Evolutionary conservation across 2,888 invertebrate species (phyloP).

Genomic region (Leuctra nigra): DNA sequence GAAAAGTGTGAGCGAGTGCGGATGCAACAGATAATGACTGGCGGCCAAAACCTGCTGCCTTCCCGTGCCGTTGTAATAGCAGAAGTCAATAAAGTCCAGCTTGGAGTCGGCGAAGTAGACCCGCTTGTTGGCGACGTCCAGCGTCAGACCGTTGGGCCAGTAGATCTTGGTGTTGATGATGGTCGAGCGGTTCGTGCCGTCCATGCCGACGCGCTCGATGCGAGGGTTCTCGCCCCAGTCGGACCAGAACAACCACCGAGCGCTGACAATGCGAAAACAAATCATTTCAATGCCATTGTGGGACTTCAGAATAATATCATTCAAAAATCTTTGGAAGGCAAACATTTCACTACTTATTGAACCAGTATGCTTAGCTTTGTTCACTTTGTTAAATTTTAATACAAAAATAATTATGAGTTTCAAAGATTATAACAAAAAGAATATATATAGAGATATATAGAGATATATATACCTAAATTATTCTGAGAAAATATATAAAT

Average conservation of each 20-base stretch:
- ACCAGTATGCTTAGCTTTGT: no score
- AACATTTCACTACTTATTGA: no score
- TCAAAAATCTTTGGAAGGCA: no score
- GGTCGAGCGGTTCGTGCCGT: slow-evolving; percentile 75
- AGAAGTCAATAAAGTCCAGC: slow-evolving; percentile 95
- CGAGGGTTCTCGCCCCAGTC: slow-evolving; percentile 98
- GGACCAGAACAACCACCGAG: slow-evolving; percentile 93
- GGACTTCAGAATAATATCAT: no score
- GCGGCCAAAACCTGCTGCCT: slow-evolving; percentile 81
- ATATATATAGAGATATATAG: no score
- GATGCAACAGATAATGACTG: slow-evolving; percentile 89
- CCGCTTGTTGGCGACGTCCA: slow-evolving; percentile 87
- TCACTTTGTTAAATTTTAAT: no score
- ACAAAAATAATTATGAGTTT: no score
- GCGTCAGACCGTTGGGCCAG: slow-evolving; percentile 97
- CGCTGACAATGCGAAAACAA: slow-evolving; percentile 36
- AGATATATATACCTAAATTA: no score
- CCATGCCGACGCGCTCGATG: slow-evolving; percentile 94
- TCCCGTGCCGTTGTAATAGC: slow-evolving; percentile 90
- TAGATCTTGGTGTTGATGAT: slow-evolving; percentile 93
- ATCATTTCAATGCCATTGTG: no score
- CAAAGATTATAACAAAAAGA: no score
- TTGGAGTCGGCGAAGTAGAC: slow-evolving; percentile 98
- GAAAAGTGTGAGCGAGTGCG: slow-evolving; percentile 90
- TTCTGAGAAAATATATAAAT: no score